Conservation (phyloP, 2,113 vertebrate genomes). For the Coryphaenoides rupestris region DNA sequence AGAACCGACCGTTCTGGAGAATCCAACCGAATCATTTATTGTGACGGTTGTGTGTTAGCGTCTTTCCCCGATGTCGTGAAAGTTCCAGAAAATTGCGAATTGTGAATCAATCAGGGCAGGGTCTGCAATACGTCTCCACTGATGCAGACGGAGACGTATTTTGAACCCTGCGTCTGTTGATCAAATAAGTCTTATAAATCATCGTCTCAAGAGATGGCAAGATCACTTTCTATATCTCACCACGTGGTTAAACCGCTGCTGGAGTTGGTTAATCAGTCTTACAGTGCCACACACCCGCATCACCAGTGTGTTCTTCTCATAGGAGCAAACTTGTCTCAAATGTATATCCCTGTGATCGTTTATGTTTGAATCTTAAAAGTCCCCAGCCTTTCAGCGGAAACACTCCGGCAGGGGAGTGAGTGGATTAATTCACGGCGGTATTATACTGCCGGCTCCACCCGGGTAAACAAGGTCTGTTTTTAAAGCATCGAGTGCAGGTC, state of each 20-base stretch:
- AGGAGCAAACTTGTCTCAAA: constrained; percentile 32
- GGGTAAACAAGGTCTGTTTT: constrained; percentile 57
- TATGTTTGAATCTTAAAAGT: constrained; percentile 31
- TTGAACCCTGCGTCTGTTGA: too few species aligned
- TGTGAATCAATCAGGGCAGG: not conserved
- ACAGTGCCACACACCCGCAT: too few species aligned
- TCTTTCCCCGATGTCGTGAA: constrained; percentile 11
- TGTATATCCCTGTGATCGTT: constrained; percentile 48
- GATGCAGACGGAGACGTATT: too few species aligned
- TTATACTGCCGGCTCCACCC: constrained; percentile 43
- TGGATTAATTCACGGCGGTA: constrained; percentile 58
- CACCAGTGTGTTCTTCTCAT: too few species aligned
- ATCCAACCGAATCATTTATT: constrained; percentile 31
- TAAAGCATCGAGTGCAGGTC: constrained; percentile 42
- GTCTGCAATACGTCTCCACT: too few species aligned
- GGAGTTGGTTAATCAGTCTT: not conserved
- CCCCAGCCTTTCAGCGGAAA: constrained; percentile 52
- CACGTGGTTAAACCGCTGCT: constrained; percentile 4
- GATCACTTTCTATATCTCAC: not conserved
- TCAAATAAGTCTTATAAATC: not conserved
- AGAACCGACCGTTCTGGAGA: constrained; percentile 6
- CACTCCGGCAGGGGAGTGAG: constrained; percentile 44
- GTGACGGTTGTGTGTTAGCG: constrained; percentile 35
- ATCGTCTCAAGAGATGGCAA: constrained; percentile 3
- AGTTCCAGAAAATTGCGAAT: constrained; percentile 12